Evolutionary conservation across 2,797 vertebrate species (phyloP).

Genomic region (Poecilia picta): DNA sequence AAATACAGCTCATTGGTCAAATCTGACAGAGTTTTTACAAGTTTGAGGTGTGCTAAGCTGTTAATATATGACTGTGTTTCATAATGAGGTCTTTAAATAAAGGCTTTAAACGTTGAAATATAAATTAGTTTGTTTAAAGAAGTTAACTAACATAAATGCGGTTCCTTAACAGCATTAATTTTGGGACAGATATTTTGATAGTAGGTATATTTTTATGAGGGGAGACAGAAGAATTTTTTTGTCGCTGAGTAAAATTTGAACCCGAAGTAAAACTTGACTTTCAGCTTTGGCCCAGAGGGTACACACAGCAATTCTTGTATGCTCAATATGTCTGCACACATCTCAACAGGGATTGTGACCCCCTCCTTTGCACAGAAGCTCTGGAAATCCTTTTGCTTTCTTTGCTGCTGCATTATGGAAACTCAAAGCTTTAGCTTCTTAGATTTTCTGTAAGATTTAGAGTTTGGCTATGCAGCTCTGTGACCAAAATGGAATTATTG

Average conservation of each 20-base stretch:
- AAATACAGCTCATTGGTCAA: neutral
- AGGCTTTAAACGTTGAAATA: neutral
- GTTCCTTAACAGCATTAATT: too few species aligned
- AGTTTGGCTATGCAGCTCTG: neutral
- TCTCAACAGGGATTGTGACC: neutral
- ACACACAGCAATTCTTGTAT: neutral
- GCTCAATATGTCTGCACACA: neutral
- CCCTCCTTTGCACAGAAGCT: neutral
- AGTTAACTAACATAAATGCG: neutral
- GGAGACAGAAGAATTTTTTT: neutral
- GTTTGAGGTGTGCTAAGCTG: neutral
- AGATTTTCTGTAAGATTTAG: neutral
- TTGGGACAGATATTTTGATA: neutral
- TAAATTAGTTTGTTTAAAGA: neutral
- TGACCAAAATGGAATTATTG: neutral
- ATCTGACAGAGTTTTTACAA: neutral
- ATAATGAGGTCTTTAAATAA: neutral
- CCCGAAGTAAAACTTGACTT: neutral
- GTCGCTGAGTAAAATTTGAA: neutral
- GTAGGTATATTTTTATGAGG: neutral
- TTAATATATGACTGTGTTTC: neutral
- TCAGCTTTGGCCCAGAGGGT: neutral
- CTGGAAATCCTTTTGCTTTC: neutral
- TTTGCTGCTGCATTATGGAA: neutral
- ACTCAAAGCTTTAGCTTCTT: neutral